Evolutionary conservation across 2,797 vertebrate species (phyloP).

Genomic region (Crax fasciolata): DNA sequence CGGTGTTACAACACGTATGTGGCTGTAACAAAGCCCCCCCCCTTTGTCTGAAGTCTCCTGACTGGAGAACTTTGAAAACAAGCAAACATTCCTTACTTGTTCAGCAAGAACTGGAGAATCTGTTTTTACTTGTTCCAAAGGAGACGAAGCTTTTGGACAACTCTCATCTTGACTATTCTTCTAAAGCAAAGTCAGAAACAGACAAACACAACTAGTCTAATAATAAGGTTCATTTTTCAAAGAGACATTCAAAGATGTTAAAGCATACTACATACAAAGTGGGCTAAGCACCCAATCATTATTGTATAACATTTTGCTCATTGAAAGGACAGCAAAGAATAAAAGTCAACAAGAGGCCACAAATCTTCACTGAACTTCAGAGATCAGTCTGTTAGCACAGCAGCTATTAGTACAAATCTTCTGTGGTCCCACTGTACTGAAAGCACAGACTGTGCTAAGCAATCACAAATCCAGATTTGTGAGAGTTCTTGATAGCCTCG

Average conservation of each 20-base stretch:
- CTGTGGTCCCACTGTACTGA: neutral
- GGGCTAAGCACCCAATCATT: neutral
- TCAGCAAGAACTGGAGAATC: constrained; percentile 76
- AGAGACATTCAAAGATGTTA: constrained; percentile 37
- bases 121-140: constrained; percentile 78
- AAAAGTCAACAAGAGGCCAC: constrained; percentile 50
- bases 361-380: constrained; percentile 44
- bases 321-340: constrained; percentile 44
- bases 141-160: constrained; percentile 76
- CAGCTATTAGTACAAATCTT: constrained; percentile 22
- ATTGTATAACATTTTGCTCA: neutral
- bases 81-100: constrained; percentile 79
- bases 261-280: neutral
- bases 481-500: constrained; percentile 16
- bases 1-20: constrained; percentile 27
- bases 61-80: constrained; percentile 59
- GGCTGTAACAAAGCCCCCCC: constrained; percentile 48
- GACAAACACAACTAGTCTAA: constrained; percentile 30
- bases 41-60: constrained; percentile 45
- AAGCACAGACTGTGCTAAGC: constrained; percentile 25
- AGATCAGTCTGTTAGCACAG: constrained; percentile 28
- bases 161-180: constrained; percentile 75
- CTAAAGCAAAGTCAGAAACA: constrained; percentile 75
- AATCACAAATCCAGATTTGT: neutral
- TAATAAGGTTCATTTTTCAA: neutral